Evolutionary conservation across 2,113 vertebrate genomes (phyloP).

Genomic region (Neogale vison): DNA sequence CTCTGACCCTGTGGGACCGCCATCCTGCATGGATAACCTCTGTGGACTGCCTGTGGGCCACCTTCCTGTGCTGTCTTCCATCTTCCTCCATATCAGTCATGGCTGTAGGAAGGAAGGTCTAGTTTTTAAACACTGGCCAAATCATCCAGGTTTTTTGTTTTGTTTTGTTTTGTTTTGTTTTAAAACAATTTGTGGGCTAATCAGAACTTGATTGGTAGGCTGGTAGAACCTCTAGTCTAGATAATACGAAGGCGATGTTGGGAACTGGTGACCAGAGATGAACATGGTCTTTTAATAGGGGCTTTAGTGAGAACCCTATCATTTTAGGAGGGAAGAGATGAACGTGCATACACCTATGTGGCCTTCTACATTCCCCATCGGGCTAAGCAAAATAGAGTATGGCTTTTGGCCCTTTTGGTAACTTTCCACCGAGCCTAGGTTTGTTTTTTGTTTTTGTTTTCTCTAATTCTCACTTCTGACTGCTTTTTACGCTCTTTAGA

Average conservation of each 20-base stretch:
- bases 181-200: neutral
- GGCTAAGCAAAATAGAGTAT: neutral
- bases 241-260: neutral
- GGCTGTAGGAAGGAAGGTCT: neutral
- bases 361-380: accelerated
- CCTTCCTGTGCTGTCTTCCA: neutral
- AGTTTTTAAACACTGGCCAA: neutral
- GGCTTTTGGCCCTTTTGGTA: neutral
- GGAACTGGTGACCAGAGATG: neutral
- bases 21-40: neutral
- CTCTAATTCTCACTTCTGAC: neutral
- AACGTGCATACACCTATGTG: accelerated
- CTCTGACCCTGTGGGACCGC: neutral
- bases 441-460: neutral
- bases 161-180: neutral
- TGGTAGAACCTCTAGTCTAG: neutral
- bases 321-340: neutral
- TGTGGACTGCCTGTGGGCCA: neutral
- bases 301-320: neutral
- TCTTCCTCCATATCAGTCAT: neutral
- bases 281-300: neutral
- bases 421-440: neutral
- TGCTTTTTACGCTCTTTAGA: neutral
- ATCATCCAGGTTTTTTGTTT: neutral
- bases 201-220: conserved; percentile 7